Evolutionary conservation across 2,113 vertebrate genomes (phyloP).

Genomic region (Podocnemis expansa): DNA sequence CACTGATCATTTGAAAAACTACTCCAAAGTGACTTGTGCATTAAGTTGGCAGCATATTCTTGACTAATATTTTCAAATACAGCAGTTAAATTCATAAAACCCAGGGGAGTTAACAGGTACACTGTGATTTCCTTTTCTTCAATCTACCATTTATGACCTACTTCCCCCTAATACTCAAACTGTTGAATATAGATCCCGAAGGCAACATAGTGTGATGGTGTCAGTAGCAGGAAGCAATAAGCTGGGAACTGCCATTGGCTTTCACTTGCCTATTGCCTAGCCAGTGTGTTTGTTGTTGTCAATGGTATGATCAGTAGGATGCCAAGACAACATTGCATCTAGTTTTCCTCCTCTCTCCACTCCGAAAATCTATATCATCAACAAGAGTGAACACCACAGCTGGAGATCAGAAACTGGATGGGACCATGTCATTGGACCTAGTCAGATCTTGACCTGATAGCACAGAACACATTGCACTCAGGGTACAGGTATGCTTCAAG

Average conservation of each 20-base stretch:
- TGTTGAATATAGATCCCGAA: constrained; percentile 13
- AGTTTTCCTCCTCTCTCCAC: background rate
- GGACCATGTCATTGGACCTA: accelerated
- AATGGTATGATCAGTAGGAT: background rate
- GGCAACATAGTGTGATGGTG: background rate
- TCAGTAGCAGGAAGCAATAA: background rate
- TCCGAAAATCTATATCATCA: background rate
- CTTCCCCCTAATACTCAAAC: constrained; percentile 39
- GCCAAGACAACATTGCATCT: accelerated
- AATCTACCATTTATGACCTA: constrained; percentile 41
- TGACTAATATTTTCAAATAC: constrained; percentile 39
- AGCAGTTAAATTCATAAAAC: constrained; percentile 34
- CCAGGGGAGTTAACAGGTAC: constrained; percentile 32
- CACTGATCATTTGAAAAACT: background rate
- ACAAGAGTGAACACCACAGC: background rate
- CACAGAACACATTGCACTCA: background rate
- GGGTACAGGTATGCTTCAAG: too few relatives aligned
- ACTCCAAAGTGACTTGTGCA: background rate
- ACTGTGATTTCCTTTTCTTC: constrained; percentile 44
- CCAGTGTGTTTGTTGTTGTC: background rate
- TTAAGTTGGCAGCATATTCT: background rate
- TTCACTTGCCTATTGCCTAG: background rate
- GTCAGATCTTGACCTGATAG: background rate
- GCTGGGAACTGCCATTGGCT: background rate
- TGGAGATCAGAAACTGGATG: background rate